Base-by-base conservation (phyloP, 2,888 invertebrate genomes). In the Idaea aversata region DNA sequence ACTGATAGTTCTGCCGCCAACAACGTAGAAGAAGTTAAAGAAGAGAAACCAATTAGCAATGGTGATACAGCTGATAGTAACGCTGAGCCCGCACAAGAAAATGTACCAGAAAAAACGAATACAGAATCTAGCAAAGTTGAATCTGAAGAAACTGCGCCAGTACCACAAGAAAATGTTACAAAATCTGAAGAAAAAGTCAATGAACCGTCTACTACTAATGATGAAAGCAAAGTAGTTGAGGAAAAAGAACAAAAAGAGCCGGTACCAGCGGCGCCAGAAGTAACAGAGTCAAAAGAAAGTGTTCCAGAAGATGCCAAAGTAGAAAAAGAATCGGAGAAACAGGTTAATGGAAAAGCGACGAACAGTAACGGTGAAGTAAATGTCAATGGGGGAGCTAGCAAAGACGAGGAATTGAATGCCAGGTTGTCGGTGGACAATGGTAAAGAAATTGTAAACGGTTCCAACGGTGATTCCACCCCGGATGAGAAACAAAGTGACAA, bases 401-500 rank as follows among this genome's bases (percentile, higher is more conserved):
- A 87, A 72, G 80, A 81, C 5, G 86, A 87, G 47, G 89, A 90
- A 70, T 75, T 91, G 70, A 88, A 78, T 66, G 81, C 89, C 36
- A 82, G 89, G 68, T 81, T 88, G 61, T 83, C 88, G n/a, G 88
- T 86, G 38, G 88, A 88, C 66, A 88, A 89, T 58, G 87, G 85
- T 0, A 85, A 88, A 69, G 84, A 84, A 59, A 72, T 65, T 15
- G 79, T 84, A 15, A 89, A 85, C 64, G 85, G 85, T 35, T 76
- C 83, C 5, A 86, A 87, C 25, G 85, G 86, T 5, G 81, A 82
- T 62, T 72, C 79, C 2, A 70, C 69, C 71, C 84, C 78, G 72
- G 89, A 80, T 78, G 85, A 83, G 78, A 90, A 83, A 36, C 87
- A 91, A 74, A 91, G 87, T 57, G 94, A 93, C 62, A 84, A 86